These are phyloP conservation scores for Dryococelus australis DNA, from an alignment of 2,888 invertebrate genomes.

Conservation along the genomic window DNA sequence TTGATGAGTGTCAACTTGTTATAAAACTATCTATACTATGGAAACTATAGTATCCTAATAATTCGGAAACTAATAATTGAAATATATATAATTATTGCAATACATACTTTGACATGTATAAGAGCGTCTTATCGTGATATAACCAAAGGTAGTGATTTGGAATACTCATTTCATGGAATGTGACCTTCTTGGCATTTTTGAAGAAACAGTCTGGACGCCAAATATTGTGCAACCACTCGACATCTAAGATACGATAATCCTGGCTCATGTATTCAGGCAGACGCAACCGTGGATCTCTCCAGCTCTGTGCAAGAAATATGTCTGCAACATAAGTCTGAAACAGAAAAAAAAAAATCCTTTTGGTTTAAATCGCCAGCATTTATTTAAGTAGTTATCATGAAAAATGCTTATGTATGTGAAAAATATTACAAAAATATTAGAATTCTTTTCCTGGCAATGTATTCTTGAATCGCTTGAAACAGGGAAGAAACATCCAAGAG, in stretches of 20 bases:
- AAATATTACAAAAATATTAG: no score
- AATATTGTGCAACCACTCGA: slow-evolving; percentile 88
- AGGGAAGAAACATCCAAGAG: no score
- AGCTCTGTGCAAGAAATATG: slow-evolving; percentile 91
- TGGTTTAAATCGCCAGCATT: no score
- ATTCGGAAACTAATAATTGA: not conserved
- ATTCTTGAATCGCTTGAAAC: no score
- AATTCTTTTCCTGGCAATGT: no score
- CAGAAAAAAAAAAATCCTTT: not conserved
- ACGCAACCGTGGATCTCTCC: slow-evolving; percentile 87
- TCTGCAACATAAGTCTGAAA: slow-evolving; percentile 90
- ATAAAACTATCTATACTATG: not conserved
- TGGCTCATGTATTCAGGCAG: slow-evolving; percentile 94
- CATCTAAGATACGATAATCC: slow-evolving; percentile 87
- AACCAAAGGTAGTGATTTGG: slow-evolving; percentile 93
- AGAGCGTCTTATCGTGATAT: slow-evolving; percentile 88
- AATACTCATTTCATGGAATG: slow-evolving; percentile 94
- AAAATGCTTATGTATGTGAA: no score
- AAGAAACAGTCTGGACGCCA: slow-evolving; percentile 95
- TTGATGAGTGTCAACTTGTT: no score
- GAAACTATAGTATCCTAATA: not conserved
- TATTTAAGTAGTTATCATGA: no score
- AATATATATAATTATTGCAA: not conserved
- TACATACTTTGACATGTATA: slow-evolving; percentile 91
- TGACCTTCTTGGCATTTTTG: slow-evolving; percentile 91